Conservation (phyloP, 2,888 invertebrate genomes). For the Tetrapedia diversipes region DNA sequence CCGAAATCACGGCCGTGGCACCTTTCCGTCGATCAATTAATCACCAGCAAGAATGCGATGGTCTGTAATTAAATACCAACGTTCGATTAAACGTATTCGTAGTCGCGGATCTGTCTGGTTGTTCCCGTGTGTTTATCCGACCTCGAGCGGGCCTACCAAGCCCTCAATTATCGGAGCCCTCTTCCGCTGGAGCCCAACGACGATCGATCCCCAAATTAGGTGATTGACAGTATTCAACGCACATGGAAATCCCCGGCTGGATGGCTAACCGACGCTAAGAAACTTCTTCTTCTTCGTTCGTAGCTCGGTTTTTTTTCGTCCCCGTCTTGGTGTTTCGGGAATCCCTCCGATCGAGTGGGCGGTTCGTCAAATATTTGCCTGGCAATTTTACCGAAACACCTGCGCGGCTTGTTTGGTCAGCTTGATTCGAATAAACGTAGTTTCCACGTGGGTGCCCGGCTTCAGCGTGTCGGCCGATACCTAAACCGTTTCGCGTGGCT, state of each 20-base stretch:
- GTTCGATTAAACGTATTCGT: slow-evolving; percentile 66
- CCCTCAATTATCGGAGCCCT: slow-evolving; percentile 64
- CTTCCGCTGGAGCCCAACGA: slow-evolving; percentile 37
- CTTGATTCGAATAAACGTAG: not conserved
- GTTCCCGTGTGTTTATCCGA: slow-evolving; percentile 67
- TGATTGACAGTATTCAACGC: slow-evolving; percentile 65
- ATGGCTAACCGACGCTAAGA: too few relatives aligned
- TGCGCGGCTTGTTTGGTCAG: not conserved
- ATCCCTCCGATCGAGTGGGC: slow-evolving; percentile 27
- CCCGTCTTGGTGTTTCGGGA: slow-evolving; percentile 1
- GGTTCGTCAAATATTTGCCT: slow-evolving; percentile 51
- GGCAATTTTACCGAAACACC: slow-evolving; percentile 20
- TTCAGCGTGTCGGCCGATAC: too few relatives aligned
- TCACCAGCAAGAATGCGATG: slow-evolving; percentile 53
- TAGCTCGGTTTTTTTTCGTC: too few relatives aligned
- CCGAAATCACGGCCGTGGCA: slow-evolving; percentile 26
- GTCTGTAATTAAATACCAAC: slow-evolving; percentile 72
- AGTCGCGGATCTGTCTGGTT: slow-evolving; percentile 51
- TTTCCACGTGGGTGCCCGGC: not conserved
- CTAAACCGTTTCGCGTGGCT: slow-evolving; percentile 5
- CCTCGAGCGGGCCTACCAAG: slow-evolving; percentile 42
- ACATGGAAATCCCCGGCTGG: slow-evolving; percentile 44
- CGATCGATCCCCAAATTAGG: slow-evolving; percentile 65
- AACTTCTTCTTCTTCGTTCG: too few relatives aligned
- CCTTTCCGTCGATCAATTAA: slow-evolving; percentile 58